Evolutionary conservation across 2,797 vertebrate genomes (phyloP).

Genomic region (Gobio occitaniae): DNA sequence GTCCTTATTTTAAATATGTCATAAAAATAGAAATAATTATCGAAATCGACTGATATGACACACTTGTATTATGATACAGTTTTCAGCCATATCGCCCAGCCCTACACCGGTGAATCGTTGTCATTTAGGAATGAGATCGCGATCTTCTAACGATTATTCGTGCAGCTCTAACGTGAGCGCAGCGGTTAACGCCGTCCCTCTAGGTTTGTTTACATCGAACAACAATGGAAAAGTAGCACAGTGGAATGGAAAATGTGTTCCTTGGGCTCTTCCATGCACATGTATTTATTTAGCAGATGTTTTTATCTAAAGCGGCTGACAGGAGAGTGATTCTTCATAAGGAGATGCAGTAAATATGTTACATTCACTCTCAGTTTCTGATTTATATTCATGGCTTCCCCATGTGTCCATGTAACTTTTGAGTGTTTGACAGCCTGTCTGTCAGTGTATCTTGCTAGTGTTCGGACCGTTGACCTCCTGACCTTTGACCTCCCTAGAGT

Average conservation of each 20-base stretch:
- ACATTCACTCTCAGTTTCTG: constrained; percentile 7
- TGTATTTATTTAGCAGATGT: constrained; percentile 32
- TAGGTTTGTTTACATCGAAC: background rate
- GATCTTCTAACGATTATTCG: too few relatives aligned
- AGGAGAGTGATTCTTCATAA: constrained; percentile 15
- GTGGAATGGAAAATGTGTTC: background rate
- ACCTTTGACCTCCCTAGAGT: constrained; percentile 44
- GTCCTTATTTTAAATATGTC: too few relatives aligned
- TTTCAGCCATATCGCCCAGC: too few relatives aligned
- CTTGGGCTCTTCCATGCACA: background rate
- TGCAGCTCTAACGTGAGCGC: too few relatives aligned
- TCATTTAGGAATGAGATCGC: too few relatives aligned
- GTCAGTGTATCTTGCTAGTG: constrained; percentile 29
- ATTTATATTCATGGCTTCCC: constrained; percentile 35
- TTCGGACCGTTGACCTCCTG: constrained; percentile 42
- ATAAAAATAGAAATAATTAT: too few relatives aligned
- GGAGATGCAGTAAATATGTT: constrained; percentile 30
- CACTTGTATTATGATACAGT: too few relatives aligned
- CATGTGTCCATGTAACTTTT: constrained; percentile 17
- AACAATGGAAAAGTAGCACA: background rate
- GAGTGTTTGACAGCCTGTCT: constrained; percentile 42
- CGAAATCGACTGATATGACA: too few relatives aligned
- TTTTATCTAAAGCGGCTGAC: constrained; percentile 4
- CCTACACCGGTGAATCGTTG: too few relatives aligned
- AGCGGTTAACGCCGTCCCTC: too few relatives aligned